Conservation (phyloP, 2,888 invertebrate species). For the Xanthostigma xanthostigma region DNA sequence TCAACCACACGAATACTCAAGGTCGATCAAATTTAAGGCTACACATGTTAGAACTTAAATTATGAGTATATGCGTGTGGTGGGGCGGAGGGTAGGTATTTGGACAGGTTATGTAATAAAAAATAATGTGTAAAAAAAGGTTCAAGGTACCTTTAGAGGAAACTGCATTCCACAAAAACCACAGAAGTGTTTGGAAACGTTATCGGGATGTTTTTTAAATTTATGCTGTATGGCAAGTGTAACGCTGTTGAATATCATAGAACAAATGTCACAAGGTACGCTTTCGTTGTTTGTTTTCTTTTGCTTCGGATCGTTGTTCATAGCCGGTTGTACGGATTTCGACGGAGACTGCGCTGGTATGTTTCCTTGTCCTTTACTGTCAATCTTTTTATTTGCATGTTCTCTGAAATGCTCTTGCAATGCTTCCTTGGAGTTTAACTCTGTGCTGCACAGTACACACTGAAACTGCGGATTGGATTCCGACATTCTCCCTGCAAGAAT, state of each 20-base stretch:
- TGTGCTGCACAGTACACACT: conserved; percentile 13
- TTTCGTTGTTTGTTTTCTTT: conserved; percentile 25
- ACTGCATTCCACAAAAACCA: conserved; percentile 50
- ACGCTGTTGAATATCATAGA: conserved; percentile 38
- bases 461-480: conserved; percentile 6
- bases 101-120: too few relatives aligned
- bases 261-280: conserved; percentile 44
- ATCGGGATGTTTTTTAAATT: conserved; percentile 47
- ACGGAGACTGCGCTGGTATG: conserved; percentile 8
- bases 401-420: conserved; percentile 44
- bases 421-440: conserved; percentile 31
- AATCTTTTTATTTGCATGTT: conserved; percentile 46
- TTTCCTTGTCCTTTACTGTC: conserved; percentile 27
- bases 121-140: background rate
- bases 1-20: too few relatives aligned
- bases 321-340: conserved; percentile 21
- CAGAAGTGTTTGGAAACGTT: conserved; percentile 48
- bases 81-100: too few relatives aligned
- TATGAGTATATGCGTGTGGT: too few relatives aligned
- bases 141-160: conserved; percentile 40
- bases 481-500: background rate
- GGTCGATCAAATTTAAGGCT: too few relatives aligned
- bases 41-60: too few relatives aligned
- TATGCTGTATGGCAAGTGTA: conserved; percentile 49
- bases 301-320: conserved; percentile 19